phyloP scores from a whole-genome alignment of 2,113 vertebrate species.

The Gnathonemus longibarbis region DNA sequence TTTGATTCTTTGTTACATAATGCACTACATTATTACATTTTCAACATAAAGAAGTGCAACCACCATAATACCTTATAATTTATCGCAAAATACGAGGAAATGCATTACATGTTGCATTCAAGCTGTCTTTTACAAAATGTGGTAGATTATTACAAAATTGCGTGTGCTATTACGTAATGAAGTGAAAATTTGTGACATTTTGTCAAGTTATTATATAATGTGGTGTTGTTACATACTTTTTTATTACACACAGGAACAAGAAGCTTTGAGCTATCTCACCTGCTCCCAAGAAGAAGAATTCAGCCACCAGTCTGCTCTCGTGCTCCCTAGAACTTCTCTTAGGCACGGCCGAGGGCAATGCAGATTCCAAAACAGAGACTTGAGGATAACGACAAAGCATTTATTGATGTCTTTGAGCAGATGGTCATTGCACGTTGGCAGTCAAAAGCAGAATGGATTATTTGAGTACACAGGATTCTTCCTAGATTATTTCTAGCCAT shows the following conservation, averaged over 20 bases:
- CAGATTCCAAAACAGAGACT: not conserved
- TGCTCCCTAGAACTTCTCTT: not conserved
- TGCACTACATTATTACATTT: not conserved
- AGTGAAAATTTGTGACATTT: not conserved
- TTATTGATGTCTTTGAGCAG: not conserved
- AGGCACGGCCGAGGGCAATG: not conserved
- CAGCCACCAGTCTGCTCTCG: not conserved
- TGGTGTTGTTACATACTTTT: not conserved
- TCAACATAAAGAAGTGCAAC: not conserved
- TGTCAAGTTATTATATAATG: not conserved
- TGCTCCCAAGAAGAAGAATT: not conserved
- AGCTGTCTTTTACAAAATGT: not conserved
- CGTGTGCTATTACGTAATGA: not conserved
- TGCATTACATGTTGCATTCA: not conserved
- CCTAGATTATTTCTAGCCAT: not conserved
- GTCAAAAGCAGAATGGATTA: not conserved
- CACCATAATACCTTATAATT: not conserved
- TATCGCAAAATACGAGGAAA: not conserved
- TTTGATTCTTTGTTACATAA: not conserved
- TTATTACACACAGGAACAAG: not conserved
- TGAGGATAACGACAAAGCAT: not conserved
- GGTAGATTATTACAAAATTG: not conserved
- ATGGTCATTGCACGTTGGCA: not conserved
- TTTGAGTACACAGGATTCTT: not conserved
- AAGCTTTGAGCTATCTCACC: not conserved